phyloP scores from a whole-genome alignment of 2,888 invertebrate genomes.

The Iphiclides podalirius region DNA sequence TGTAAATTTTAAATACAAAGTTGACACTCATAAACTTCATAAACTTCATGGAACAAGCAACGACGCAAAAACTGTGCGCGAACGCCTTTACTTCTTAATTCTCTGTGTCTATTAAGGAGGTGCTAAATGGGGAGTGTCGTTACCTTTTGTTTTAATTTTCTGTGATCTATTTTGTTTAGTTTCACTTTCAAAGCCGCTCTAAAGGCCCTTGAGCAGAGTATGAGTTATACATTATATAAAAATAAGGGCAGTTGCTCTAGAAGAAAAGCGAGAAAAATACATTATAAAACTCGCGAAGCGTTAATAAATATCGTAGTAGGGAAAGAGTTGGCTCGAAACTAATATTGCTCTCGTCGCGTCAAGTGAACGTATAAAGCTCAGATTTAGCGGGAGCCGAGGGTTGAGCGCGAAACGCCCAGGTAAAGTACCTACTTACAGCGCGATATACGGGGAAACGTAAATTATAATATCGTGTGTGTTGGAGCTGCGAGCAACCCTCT shows the following conservation, averaged over 20 bases:
- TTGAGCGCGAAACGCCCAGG: conserved; percentile 76
- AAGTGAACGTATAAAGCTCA: conserved; percentile 80
- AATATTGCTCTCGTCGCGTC: conserved; percentile 78
- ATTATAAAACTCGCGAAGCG: conserved; percentile 48
- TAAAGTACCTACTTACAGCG: conserved; percentile 78
- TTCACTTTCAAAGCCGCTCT: too few species aligned
- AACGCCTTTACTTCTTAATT: not conserved
- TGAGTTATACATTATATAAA: conserved; percentile 1
- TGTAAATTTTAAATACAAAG: too few species aligned
- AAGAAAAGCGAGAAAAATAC: conserved; percentile 23
- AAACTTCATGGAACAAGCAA: too few species aligned
- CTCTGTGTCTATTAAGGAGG: conserved; percentile 21
- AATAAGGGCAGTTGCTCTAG: conserved; percentile 14
- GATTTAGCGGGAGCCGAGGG: conserved; percentile 76
- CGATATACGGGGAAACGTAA: conserved; percentile 79
- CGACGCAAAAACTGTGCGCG: not conserved
- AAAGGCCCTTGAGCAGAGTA: too few species aligned
- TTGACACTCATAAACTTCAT: too few species aligned
- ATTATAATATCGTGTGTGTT: conserved; percentile 79
- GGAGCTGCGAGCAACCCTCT: conserved; percentile 65
- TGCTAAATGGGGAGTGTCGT: conserved; percentile 21
- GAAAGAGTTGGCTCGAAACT: conserved; percentile 74
- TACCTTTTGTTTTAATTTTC: too few species aligned
- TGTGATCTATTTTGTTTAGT: too few species aligned
- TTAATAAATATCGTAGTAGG: conserved; percentile 78